Evolutionary conservation across 2,797 vertebrate genomes (phyloP).

Genomic region (Pterois miles): DNA sequence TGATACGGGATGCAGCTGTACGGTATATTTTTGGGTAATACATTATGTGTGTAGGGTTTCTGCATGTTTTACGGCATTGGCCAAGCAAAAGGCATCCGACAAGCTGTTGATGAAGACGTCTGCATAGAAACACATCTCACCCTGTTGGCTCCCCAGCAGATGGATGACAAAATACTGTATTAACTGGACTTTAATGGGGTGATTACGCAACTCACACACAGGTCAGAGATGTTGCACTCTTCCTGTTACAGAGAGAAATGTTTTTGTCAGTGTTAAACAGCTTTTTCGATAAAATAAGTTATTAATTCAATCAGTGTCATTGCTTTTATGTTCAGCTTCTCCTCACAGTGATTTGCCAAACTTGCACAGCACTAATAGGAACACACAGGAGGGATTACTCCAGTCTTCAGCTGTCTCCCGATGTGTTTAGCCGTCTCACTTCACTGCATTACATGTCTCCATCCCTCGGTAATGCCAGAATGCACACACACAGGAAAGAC

Average conservation of each 20-base stretch:
- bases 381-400: slow-evolving; percentile 20
- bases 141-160: not conserved
- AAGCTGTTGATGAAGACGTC: not conserved
- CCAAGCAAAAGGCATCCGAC: not conserved
- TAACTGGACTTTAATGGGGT: not conserved
- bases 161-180: not conserved
- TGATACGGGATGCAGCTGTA: no score
- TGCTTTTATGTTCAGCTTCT: not conserved
- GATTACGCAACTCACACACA: not conserved
- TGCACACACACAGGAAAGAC: not conserved
- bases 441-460: slow-evolving; percentile 13
- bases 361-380: not conserved
- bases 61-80: not conserved
- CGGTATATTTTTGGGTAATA: no score
- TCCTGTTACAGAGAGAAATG: not conserved
- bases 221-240: not conserved
- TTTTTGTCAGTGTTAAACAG: not conserved
- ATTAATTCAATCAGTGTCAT: not conserved
- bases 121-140: not conserved
- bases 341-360: not conserved
- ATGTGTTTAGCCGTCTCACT: not conserved
- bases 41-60: not conserved
- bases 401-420: not conserved
- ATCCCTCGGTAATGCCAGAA: slow-evolving; percentile 11
- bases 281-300: not conserved